Conservation (phyloP, 2,113 vertebrate species). For the Osmerus eperlanus region DNA sequence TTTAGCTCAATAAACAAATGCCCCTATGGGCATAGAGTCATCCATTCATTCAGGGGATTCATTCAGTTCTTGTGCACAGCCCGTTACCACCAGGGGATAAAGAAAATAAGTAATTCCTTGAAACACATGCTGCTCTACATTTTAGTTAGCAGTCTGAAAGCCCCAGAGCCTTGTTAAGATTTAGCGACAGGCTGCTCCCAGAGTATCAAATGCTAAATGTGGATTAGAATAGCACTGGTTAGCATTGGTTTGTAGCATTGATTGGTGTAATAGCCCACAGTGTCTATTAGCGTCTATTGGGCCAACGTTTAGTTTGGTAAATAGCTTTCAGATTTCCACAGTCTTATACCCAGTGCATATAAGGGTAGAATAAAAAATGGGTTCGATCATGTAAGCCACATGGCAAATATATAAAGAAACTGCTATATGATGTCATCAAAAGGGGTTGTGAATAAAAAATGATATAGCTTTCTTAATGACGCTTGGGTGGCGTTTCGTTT, state of each 20-base stretch:
- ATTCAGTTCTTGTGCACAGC: background rate
- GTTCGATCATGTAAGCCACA: no score
- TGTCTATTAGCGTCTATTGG: background rate
- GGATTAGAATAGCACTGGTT: background rate
- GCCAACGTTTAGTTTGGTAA: background rate
- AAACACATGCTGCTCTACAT: slow-evolving; percentile 1
- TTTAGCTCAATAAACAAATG: background rate
- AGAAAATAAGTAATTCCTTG: background rate
- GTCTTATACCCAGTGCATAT: no score
- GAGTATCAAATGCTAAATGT: background rate
- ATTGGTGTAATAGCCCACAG: background rate
- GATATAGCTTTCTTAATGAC: no score
- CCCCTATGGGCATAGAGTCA: background rate
- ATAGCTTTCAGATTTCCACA: no score
- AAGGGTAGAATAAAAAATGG: no score
- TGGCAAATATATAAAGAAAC: no score
- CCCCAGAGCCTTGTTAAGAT: slow-evolving; percentile 2
- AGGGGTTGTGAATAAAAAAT: no score
- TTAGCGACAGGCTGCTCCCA: background rate
- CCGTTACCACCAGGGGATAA: background rate
- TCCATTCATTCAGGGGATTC: background rate
- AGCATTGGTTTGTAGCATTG: background rate
- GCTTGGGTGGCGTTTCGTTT: no score
- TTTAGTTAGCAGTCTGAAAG: background rate
- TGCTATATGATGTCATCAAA: no score